phyloP scores from a whole-genome alignment of 1,140 invertebrate species.

The Sycobia sp. region DNA sequence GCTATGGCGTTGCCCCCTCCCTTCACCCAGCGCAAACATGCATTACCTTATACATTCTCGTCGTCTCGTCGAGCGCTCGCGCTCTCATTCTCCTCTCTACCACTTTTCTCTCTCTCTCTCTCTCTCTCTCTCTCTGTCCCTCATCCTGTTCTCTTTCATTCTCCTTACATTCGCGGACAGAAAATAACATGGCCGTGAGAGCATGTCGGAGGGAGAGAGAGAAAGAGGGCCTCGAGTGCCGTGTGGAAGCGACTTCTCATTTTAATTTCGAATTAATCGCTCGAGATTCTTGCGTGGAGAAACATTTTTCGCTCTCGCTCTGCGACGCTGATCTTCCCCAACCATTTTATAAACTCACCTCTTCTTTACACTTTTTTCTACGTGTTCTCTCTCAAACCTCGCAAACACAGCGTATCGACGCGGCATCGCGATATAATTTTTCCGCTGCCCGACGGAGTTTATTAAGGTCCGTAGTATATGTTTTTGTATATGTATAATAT shows the following conservation, averaged over 20 bases:
- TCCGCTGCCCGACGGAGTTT: too few relatives aligned
- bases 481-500: too few relatives aligned
- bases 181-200: conserved; percentile 27
- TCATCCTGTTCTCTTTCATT: conserved; percentile 23
- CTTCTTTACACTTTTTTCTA: not conserved
- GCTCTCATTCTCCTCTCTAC: not conserved
- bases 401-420: too few relatives aligned
- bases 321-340: too few relatives aligned
- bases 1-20: conserved; percentile 49
- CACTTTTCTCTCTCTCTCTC: conserved; percentile 7
- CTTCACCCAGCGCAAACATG: conserved; percentile 51
- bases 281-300: conserved; percentile 15
- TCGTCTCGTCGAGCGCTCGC: not conserved
- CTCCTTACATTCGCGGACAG: conserved; percentile 7
- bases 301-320: not conserved
- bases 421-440: not conserved
- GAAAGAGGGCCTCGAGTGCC: conserved; percentile 22
- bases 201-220: too few relatives aligned
- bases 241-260: conserved; percentile 33
- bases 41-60: conserved; percentile 42
- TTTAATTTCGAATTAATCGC: conserved; percentile 46
- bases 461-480: too few relatives aligned
- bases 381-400: too few relatives aligned
- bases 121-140: conserved; percentile 13
- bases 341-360: not conserved